Percentiles rank a stretch among this genome's conserved stretches.
These are phyloP conservation scores for Folsomia manolachei DNA, from an alignment of 2,888 invertebrate genomes.

Conservation along the genomic window DNA sequence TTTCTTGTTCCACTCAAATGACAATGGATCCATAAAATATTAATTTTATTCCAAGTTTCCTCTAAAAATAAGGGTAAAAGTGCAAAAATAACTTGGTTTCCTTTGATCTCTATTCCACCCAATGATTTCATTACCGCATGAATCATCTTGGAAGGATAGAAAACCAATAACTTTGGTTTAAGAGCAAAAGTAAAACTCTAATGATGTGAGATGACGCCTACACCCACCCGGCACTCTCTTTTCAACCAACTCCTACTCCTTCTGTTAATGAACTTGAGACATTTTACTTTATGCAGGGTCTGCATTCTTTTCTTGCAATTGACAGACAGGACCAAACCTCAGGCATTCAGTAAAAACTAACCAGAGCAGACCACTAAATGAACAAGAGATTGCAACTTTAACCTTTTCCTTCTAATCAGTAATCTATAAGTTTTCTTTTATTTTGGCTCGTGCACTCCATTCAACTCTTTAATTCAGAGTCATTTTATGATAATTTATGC, in stretches of 20 bases:
- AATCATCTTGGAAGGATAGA: too few species aligned
- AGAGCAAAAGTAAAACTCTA: not conserved
- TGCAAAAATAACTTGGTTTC: not conserved
- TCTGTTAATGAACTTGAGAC: not conserved
- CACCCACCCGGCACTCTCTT: too few species aligned
- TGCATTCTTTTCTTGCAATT: not conserved
- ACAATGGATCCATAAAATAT: not conserved
- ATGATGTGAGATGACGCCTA: not conserved
- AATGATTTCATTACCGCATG: not conserved
- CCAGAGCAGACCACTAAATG: too few species aligned
- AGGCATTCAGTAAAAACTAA: too few species aligned
- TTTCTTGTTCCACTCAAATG: not conserved
- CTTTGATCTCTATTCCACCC: not conserved
- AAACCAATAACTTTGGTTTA: not conserved
- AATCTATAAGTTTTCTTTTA: too few species aligned
- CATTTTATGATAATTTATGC: too few species aligned
- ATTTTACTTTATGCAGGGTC: not conserved
- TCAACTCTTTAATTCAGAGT: too few species aligned
- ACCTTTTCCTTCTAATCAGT: too few species aligned
- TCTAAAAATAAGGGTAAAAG: not conserved
- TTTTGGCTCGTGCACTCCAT: too few species aligned
- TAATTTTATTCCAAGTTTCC: not conserved
- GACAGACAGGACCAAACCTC: not conserved
- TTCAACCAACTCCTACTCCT: not conserved
- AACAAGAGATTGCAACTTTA: too few species aligned